Evolutionary conservation across 2,797 vertebrate species (phyloP), one percentile per base, ranked within the genome.

Genomic region (Leptatherina wallacei): DNA sequence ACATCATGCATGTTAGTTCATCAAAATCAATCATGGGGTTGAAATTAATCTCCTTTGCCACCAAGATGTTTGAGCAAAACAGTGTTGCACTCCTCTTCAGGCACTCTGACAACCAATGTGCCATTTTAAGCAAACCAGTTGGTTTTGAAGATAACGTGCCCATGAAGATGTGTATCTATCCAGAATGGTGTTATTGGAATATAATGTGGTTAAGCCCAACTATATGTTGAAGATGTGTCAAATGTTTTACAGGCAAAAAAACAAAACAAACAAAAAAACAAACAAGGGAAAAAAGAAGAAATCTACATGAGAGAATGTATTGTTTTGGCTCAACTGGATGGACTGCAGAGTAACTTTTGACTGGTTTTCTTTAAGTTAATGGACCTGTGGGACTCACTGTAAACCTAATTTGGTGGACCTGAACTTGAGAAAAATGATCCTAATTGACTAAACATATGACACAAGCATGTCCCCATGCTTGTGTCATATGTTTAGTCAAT

Each of bases 11-110:
- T 86, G 85, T 85, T 85, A 87, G 80, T 89, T 87, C 85, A 90
- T 92, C 81, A 86, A 90, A 91, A 92, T 90, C 89, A 91, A 91
- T 91, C 85, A 89, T 82, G 71, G 81, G 81, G 88, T 81, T 88
- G 73, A 83, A 84, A 85, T 85, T 85, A 78, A 44, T 59, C 12
- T 69, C 33, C 63, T 63, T 76, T 74, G 77, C 22, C 60, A 30
- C 59, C 30, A 9, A 57, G 54, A 68, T 80, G 80, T 71, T 54
- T 8, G 42, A 66, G 67, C 56, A 13, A 47, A n/a, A 30, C 36
- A 68, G 30, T 24, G 42, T 33, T 35, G 2, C 30, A 33, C 66
- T 61, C 68, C 27, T 40, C 59, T 58, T 33, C 71, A 51, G 75
- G 57, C 75, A 52, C 44, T 38, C 62, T 58, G 71, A 78, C 61